These are phyloP conservation scores for Sinocyclocheilus anshuiensis DNA, from an alignment of 2,113 vertebrate species.

Conservation along the genomic window DNA sequence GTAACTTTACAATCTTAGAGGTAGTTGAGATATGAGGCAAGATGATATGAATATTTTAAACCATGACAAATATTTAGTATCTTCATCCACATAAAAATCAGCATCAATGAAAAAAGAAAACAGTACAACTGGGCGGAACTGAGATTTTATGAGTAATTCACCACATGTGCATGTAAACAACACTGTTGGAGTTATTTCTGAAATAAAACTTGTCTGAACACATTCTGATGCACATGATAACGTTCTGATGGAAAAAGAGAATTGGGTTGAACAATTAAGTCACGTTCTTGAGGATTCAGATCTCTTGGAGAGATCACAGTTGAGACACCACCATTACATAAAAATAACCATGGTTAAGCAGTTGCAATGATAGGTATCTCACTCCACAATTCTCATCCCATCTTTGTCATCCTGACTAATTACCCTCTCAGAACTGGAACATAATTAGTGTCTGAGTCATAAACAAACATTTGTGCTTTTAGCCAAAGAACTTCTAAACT, in stretches of 20 bases:
- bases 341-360: background rate
- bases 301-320: background rate
- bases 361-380: background rate
- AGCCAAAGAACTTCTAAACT: background rate
- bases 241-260: background rate
- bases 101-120: background rate
- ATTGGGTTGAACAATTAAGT: background rate
- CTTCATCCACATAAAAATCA: background rate
- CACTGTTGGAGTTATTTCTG: background rate
- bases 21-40: background rate
- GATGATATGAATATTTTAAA: background rate
- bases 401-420: background rate
- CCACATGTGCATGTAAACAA: background rate
- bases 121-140: too few species aligned
- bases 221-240: background rate
- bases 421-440: background rate
- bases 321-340: background rate
- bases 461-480: background rate
- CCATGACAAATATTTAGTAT: background rate
- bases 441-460: background rate
- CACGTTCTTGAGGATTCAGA: background rate
- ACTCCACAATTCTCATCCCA: background rate
- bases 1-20: background rate
- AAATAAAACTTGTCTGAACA: slow-evolving; percentile 15
- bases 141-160: background rate